Conservation (phyloP, 2,888 invertebrate species). For the Trachelus troglodyta region DNA sequence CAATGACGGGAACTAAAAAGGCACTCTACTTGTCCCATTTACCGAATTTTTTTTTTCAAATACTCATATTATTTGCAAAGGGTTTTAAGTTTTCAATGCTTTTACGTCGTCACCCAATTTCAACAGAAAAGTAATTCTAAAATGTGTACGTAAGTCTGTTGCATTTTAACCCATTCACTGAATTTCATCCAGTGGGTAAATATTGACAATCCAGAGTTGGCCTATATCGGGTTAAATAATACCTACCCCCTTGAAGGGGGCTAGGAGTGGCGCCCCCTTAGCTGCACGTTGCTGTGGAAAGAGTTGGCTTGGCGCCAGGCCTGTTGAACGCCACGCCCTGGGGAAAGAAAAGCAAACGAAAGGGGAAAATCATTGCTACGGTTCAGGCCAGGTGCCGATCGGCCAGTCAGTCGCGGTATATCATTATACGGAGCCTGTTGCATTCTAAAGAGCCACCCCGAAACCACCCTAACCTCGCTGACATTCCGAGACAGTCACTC, state of each 20-base stretch:
- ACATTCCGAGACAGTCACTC: not conserved
- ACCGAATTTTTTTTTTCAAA: no score
- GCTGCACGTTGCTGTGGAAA: conserved; percentile 12
- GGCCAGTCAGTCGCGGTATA: conserved; percentile 20
- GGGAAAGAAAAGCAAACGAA: conserved; percentile 43
- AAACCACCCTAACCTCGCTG: not conserved
- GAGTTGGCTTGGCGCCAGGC: conserved; percentile 55
- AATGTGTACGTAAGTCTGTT: conserved; percentile 9
- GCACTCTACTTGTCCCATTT: no score
- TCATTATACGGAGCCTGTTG: conserved; percentile 28
- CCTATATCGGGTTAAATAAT: conserved; percentile 35
- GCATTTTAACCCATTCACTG: conserved; percentile 25
- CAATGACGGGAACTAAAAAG: no score
- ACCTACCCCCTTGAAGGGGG: conserved; percentile 15
- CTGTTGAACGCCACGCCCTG: conserved; percentile 60
- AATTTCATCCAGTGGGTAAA: conserved; percentile 34
- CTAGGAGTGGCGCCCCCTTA: conserved; percentile 4
- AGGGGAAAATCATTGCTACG: conserved; percentile 40
- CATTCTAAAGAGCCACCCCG: conserved; percentile 13
- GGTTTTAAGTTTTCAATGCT: conserved; percentile 9
- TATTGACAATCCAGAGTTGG: conserved; percentile 36
- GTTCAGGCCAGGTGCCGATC: conserved; percentile 50
- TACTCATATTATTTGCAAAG: no score
- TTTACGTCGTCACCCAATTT: conserved; percentile 28
- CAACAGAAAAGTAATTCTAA: conserved; percentile 23